phyloP scores from a whole-genome alignment of 1,140 invertebrate species.

The Melanaphis sacchari region DNA sequence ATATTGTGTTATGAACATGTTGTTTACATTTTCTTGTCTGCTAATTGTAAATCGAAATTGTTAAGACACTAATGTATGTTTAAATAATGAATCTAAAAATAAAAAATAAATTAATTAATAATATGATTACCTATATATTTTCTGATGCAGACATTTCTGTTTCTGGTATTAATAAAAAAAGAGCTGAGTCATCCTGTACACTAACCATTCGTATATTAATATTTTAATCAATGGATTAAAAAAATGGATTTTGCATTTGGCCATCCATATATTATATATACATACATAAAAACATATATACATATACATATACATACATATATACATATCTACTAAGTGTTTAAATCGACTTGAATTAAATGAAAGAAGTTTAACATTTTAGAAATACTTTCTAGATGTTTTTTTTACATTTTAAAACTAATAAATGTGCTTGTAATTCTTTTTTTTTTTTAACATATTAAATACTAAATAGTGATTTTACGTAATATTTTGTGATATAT shows the following conservation, averaged over 20 bases:
- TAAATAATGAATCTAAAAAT: too few relatives aligned
- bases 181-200: too few relatives aligned
- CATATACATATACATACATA: neutral
- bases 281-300: neutral
- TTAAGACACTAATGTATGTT: too few relatives aligned
- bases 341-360: neutral
- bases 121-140: too few relatives aligned
- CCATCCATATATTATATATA: neutral
- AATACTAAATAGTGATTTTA: neutral
- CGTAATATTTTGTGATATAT: neutral
- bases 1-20: neutral
- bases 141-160: neutral
- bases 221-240: neutral
- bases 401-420: neutral
- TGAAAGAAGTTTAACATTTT: neutral
- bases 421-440: neutral
- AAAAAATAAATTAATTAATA: too few relatives aligned
- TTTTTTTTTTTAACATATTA: neutral
- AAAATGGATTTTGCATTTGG: neutral
- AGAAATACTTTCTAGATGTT: too few relatives aligned
- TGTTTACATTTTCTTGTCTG: too few relatives aligned
- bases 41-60: neutral
- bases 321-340: neutral
- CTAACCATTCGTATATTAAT: neutral
- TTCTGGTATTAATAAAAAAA: neutral